Base-by-base conservation (phyloP, 2,113 vertebrate species). In the Laterallus jamaicensis region DNA sequence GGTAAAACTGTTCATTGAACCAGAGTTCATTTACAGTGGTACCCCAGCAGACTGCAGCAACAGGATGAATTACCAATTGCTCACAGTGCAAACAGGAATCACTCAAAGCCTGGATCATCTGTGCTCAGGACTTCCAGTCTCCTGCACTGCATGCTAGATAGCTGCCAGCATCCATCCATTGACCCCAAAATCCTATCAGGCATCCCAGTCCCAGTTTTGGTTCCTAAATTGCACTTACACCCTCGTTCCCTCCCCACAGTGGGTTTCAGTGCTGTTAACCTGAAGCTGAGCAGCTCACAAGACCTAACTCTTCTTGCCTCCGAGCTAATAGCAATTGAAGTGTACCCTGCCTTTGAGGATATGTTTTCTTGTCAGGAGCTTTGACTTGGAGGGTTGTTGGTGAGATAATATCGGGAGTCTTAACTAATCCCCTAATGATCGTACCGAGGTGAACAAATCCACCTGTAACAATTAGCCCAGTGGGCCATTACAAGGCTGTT, bases 1-100 rank as follows among this genome's bases (percentile, higher is more conserved):
- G 93, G 87, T 96, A 81, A 95, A 97, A 62, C 32, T 87, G 59
- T 84, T 88, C 83, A 69, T 73, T 94, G 93, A 97, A 63, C 64
- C 76, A 54, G 79, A 95, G 94, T 93, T 96, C 93, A 92, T 66
- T 95, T 95, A 59, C 63, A 88, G 86, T 88, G 79, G 74, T 63
- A 47, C 75, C 94, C 76, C 89, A 82, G 73, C 77, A 96, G 91
- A 92, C 90, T 88, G 68, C 35, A 96, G 82, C 79, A 90, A 52
- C 12, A 40, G 80, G 71, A 84, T 75, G 89, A 96, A 95, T 96
- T 94, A 35, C 76, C 74, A 94, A 28, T 92, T 84, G 25, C 89
- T 93, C 75, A 42, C 54, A 90, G 67, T 85, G 56, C 88, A 93
- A 63, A 70, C 10, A 21, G 86, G 91, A 85, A 82, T 90, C 69